These are phyloP conservation scores for Mythimna impura DNA, from an alignment of 2,888 invertebrate genomes.

Conservation along the genomic window DNA sequence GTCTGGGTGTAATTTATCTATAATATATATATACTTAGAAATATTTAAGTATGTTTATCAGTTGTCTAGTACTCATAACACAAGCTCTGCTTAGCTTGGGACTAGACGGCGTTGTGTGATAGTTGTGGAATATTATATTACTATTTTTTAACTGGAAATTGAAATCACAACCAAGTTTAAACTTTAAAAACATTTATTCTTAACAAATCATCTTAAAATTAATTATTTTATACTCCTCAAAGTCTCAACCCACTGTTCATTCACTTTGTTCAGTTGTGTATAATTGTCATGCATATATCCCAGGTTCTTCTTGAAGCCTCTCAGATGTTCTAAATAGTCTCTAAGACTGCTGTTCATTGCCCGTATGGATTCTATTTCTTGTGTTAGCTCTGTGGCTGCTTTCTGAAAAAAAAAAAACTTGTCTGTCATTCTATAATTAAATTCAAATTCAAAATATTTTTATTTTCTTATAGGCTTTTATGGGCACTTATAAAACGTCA, in stretches of 20 bases:
- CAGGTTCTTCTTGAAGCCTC: slow-evolving; percentile 76
- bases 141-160: not conserved
- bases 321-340: slow-evolving; percentile 76
- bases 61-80: too few relatives aligned
- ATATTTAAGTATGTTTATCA: too few relatives aligned
- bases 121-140: too few relatives aligned
- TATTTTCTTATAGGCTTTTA: too few relatives aligned
- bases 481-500: too few relatives aligned
- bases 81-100: too few relatives aligned
- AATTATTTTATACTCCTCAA: slow-evolving; percentile 64
- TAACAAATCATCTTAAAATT: not conserved
- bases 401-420: slow-evolving; percentile 69
- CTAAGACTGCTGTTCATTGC: slow-evolving; percentile 77
- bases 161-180: not conserved
- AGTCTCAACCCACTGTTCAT: slow-evolving; percentile 77
- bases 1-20: too few relatives aligned
- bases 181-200: slow-evolving; percentile 23
- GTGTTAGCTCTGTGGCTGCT: slow-evolving; percentile 70
- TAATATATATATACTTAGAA: too few relatives aligned
- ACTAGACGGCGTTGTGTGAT: too few relatives aligned
- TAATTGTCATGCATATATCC: slow-evolving; percentile 75
- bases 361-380: slow-evolving; percentile 79
- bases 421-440: not conserved
- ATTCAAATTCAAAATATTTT: too few relatives aligned
- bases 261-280: slow-evolving; percentile 77